Base-by-base conservation (phyloP, 2,888 invertebrate species). In the Smittia aterrima region DNA sequence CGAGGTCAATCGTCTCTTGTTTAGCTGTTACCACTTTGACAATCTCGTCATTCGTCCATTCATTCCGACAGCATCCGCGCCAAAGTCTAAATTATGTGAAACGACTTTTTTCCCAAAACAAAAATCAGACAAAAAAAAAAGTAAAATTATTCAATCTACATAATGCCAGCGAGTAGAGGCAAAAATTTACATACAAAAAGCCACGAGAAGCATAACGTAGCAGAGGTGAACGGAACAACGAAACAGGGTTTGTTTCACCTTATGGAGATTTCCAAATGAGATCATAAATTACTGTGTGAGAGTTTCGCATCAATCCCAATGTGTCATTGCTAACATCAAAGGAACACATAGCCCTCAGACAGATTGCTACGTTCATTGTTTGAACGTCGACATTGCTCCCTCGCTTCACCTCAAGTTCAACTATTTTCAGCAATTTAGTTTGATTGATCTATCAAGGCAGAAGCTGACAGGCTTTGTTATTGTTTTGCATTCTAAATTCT, bases 391-490 rank as follows among this genome's bases (percentile, higher is more conserved):
- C 22, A 58, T 58, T 58, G 58, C n/a, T 18, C 16, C n/a, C 16
- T 58, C n/a, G 20, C 22, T 58, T 58, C 22, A 58, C 58, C 58
- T 58, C 58, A 22, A 58, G 22, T 11, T 58, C 58, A 58, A 2
- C 58, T 58, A 58, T 58, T 58, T n/a, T 58, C 7, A 7, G n/a
- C 58, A 66, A 66, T n/a, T 16, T 66, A 13, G 38, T 25, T 38
- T 68, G 68, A 68, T 68, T 68, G 68, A 68, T 68, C 47, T 68
- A 38, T 68, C 68, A 68, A 68, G 68, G 68, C 41, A 40, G 1
- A 66, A 58, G 20, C 22, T 58, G 58, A 22, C 58, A 58, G 58
- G 1, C n/a, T 58, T 58, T 58, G 22, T 58, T 58, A 58, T 58
- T 58, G 58, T 58, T 18, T 58, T 18, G 2, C 20, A 2, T 58